Evolutionary conservation across 2,888 invertebrate species (phyloP).

Genomic region (Noctua janthe): DNA sequence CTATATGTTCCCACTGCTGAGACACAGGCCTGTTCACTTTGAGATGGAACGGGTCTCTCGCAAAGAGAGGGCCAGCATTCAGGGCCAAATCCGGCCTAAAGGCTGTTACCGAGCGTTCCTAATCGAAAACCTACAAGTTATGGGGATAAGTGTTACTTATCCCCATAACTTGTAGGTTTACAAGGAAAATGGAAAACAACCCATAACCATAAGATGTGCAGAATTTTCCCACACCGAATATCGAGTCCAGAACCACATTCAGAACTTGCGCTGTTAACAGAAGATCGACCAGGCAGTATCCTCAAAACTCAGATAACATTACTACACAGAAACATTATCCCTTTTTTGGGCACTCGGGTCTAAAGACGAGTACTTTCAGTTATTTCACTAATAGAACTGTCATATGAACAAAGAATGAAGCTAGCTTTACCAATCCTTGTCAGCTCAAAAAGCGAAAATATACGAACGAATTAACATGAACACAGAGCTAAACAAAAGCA

Average conservation of each 20-base stretch:
- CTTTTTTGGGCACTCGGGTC: background rate
- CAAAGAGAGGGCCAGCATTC: background rate
- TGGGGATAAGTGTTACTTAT: background rate
- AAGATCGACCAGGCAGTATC: background rate
- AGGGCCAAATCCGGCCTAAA: background rate
- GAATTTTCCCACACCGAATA: background rate
- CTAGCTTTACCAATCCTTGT: background rate
- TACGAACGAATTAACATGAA: constrained; percentile 32
- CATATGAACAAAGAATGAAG: background rate
- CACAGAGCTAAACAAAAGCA: constrained; percentile 55
- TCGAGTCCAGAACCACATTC: background rate
- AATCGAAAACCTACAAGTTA: background rate
- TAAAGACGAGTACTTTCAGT: background rate
- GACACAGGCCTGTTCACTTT: background rate
- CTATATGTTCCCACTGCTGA: background rate
- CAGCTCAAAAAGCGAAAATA: constrained; percentile 11
- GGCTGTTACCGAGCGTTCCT: background rate
- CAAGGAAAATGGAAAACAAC: too few relatives aligned
- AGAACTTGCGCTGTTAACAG: background rate
- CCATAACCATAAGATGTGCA: too few relatives aligned
- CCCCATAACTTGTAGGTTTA: too few relatives aligned
- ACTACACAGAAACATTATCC: background rate
- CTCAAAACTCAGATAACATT: background rate
- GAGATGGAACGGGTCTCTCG: background rate
- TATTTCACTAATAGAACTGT: background rate